Base-by-base conservation (phyloP, 2,797 vertebrate genomes). In the Schizopygopsis pylzovi region DNA sequence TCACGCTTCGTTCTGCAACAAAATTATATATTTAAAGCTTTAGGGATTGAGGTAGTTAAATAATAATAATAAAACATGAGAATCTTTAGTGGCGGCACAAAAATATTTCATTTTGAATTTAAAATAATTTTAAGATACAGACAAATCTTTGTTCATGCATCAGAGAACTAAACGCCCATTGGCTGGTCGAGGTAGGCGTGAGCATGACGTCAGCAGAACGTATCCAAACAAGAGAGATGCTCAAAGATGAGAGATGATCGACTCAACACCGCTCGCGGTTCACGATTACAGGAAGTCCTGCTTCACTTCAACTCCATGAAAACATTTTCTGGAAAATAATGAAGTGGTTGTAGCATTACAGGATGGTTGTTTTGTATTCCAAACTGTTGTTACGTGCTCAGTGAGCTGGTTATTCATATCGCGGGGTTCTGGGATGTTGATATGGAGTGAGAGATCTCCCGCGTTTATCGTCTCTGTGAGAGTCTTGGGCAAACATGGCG, bases 401-500 rank as follows among this genome's bases (percentile, higher is more conserved):
- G 3, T 33, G 16, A 82, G 25, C 52, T 20, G 11, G 18, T 73
- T 73, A 5, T 25, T 33, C 1, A 22, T 22, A 37, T 12, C 8
- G 18, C 28, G 1, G 13, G 37, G 9, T 54, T 78, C 28, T 22
- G 16, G 22, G 13, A 12, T 79, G 10, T 28, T 56, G 7, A 0
- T 41, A 1, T 37, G 28, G 13, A 65, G 13, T 33, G 63, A 33
- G 15, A 7, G 28, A 6, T 86, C 71, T 84, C 39, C 33, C 7
- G 28, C 2, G 4, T 4, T 3, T 20, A 56, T 9, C 15, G 12
- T 85, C 61, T 81, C 59, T 16, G 37, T 28, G 20, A 61, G 41
- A 37, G 25, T 33, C n/a, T 73, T 68, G 61, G 89, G 77, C 15
- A 61, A 97, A 97, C 90, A 98, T 99, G 98, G 97, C 97, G 90